These are phyloP conservation scores for Cygnus buccinator DNA, from an alignment of 2,113 vertebrate species.

Conservation along the genomic window DNA sequence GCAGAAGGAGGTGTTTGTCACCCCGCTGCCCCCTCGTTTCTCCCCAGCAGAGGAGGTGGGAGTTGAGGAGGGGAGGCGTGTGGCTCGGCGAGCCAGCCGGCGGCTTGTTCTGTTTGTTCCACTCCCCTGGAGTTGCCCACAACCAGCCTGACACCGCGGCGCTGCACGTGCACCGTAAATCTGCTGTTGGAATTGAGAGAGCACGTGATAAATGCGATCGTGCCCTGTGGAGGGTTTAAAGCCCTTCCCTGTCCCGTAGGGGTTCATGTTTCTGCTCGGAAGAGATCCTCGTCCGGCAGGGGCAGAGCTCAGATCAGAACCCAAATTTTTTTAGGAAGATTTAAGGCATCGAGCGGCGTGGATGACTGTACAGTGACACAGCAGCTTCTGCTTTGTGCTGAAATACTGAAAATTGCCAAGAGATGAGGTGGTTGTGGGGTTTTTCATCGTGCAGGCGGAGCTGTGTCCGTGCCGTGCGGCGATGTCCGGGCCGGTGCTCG, in stretches of 20 bases:
- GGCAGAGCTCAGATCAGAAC: background rate
- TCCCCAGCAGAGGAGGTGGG: background rate
- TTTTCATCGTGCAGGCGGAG: background rate
- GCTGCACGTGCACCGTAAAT: accelerated
- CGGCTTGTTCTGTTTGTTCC: accelerated
- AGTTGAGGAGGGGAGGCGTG: background rate
- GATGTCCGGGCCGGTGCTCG: background rate
- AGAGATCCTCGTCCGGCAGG: background rate
- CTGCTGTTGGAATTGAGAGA: background rate
- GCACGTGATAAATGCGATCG: background rate
- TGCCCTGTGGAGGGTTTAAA: background rate
- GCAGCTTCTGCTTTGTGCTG: background rate
- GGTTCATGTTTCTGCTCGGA: background rate
- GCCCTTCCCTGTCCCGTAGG: background rate
- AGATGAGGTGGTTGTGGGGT: background rate
- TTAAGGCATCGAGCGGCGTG: background rate
- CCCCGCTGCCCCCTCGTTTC: background rate
- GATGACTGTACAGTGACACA: background rate
- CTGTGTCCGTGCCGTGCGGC: background rate
- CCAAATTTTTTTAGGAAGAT: background rate
- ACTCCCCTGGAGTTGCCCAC: background rate
- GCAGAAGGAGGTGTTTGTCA: accelerated
- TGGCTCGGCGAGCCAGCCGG: background rate
- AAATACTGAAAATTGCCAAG: background rate
- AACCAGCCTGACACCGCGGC: background rate